Evolutionary conservation across 2,113 vertebrate species (phyloP).

Genomic region (Festucalex cinctus): DNA sequence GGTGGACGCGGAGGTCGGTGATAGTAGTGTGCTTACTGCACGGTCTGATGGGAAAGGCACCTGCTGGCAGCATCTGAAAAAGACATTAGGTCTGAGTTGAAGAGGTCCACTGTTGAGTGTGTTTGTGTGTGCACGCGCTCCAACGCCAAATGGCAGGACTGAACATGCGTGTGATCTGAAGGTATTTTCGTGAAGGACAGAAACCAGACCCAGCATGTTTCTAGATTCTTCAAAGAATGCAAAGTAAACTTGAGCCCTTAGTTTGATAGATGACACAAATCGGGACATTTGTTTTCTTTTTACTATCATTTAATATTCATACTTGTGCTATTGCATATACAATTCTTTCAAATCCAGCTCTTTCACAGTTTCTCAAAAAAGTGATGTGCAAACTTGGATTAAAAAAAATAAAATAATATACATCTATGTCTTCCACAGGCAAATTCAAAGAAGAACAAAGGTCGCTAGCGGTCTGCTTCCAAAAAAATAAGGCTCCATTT

Average conservation of each 20-base stretch:
- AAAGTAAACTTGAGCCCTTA: background rate
- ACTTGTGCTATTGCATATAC: background rate
- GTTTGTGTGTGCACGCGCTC: constrained; percentile 17
- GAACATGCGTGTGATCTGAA: constrained; percentile 34
- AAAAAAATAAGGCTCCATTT: constrained; percentile 25
- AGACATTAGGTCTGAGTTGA: constrained; percentile 37
- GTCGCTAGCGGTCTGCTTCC: constrained; percentile 74
- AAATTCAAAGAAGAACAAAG: constrained; percentile 95
- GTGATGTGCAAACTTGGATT: background rate
- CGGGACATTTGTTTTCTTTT: background rate
- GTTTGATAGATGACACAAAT: background rate
- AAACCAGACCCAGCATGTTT: constrained; percentile 41
- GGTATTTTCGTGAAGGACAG: constrained; percentile 35
- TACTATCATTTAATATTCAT: background rate
- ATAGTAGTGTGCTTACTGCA: constrained; percentile 10
- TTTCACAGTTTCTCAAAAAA: background rate
- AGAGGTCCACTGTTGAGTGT: constrained; percentile 13
- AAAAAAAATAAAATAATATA: background rate
- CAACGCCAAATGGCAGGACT: constrained; percentile 34
- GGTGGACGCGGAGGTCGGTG: constrained; percentile 19
- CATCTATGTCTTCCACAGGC: constrained; percentile 68
- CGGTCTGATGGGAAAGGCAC: constrained; percentile 58
- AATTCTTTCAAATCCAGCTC: no score
- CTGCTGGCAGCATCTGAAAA: constrained; percentile 49
- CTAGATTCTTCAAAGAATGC: background rate